Percentiles rank a stretch among this genome's conserved stretches.
These are phyloP conservation scores for Heliconius hewitsoni DNA, from an alignment of 1,140 invertebrate genomes.

Conservation along the genomic window DNA sequence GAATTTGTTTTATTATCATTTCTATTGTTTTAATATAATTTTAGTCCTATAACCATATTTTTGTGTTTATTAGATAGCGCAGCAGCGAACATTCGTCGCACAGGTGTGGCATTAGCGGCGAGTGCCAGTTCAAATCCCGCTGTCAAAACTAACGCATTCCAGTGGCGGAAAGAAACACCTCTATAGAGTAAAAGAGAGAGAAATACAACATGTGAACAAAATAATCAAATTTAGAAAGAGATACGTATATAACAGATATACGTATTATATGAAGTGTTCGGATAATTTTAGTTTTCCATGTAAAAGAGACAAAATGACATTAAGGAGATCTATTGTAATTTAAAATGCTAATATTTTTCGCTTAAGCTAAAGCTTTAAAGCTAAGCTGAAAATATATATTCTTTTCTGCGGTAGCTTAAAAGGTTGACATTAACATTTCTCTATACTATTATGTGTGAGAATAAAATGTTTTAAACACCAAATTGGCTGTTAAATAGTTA, in stretches of 20 bases:
- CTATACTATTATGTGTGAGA: not conserved
- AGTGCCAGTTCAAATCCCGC: slow-evolving; percentile 78
- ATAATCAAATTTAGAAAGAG: not conserved
- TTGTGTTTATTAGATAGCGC: slow-evolving; percentile 62
- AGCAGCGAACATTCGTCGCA: slow-evolving; percentile 75
- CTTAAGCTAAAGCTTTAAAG: not conserved
- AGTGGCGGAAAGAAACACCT: slow-evolving; percentile 78
- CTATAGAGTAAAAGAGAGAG: slow-evolving; percentile 48
- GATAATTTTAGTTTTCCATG: not conserved
- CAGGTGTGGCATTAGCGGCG: slow-evolving; percentile 75
- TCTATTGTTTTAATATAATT: too few species aligned
- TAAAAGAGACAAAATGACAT: not conserved
- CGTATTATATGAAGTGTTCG: not conserved
- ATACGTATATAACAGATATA: not conserved
- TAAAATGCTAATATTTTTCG: not conserved
- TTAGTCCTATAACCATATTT: not conserved
- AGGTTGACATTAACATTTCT: not conserved
- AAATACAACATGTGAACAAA: slow-evolving; percentile 2
- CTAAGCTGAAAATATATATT: not conserved
- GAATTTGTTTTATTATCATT: too few species aligned
- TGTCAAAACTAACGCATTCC: slow-evolving; percentile 78
- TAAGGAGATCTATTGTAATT: not conserved
- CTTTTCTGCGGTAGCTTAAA: not conserved
- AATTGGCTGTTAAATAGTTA: not conserved
- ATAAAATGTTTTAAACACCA: not conserved